Base-by-base conservation (phyloP, 2,113 vertebrate species). In the Passerina amoena region DNA sequence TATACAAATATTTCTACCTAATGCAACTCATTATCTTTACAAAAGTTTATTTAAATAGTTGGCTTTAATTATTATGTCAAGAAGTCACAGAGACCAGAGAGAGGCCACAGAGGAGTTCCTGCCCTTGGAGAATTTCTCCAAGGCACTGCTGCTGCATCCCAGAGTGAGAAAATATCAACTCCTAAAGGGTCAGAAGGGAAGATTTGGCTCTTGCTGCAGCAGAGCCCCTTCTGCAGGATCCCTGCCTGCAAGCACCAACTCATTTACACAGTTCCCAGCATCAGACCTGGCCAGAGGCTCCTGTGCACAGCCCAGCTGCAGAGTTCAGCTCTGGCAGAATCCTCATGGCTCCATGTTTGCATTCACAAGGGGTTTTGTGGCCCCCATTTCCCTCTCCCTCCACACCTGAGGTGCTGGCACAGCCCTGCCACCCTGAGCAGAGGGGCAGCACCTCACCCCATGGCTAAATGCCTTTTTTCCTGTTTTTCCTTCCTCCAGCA, bases 281-380 rank as follows among this genome's bases (percentile, higher is more conserved):
- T 0, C 3, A 31, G 10, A 64, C 6, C 54, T 6, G 50, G 50
- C 81, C 70, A 48, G 4, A 57, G 47, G 9, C 21, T 18, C 21
- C 5, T 0, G 33, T 19, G 66, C 24, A 5, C 0, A 57, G 37
- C 38, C 31, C 10, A 31, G 78, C 15, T 24, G 53, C 64, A 63
- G 73, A 37, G 30, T 0, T 27, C 64, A 5, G 69, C 69, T 51
- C 63, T 8, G 14, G 17, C 35, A 27, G 33, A 38, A 19, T 18
- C 28, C 12, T 1, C 54, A 1, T 0, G 0, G 1, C 54, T 73
- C 28, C 7, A 20, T 0, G 4, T 42, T 12, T 33, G 31, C 23
- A 9, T 9, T 45, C 2, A 14, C 27, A 3, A 2, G 22, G 12
- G 54, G 45, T 65, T 47, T 6, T 8, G 28, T 2, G 16, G 13